Evolutionary conservation across 2,888 invertebrate species (phyloP).

Genomic region (Trichacis sp.): DNA sequence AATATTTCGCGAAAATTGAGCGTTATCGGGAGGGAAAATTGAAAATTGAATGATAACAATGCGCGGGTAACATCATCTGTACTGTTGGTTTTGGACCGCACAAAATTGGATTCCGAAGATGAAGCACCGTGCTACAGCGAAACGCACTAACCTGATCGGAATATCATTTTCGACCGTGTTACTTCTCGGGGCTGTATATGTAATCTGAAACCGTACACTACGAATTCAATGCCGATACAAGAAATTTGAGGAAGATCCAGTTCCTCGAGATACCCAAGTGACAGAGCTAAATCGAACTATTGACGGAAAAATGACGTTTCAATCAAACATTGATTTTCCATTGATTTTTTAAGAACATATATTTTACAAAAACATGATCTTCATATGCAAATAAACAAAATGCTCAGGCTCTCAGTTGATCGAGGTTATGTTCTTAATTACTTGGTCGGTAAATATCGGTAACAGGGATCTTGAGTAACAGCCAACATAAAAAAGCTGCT

Average conservation of each 20-base stretch:
- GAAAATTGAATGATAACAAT: conserved; percentile 4
- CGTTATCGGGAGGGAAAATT: background rate
- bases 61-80: background rate
- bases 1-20: background rate
- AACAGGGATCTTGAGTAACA: too few relatives aligned
- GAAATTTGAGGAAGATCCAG: background rate
- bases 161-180: conserved; percentile 4
- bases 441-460: too few relatives aligned
- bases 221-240: background rate
- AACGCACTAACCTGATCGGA: conserved; percentile 6
- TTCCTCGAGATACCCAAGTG: background rate
- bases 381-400: too few relatives aligned
- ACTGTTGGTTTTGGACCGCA: background rate
- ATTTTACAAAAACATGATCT: too few relatives aligned
- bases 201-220: background rate
- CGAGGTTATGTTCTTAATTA: too few relatives aligned
- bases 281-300: too few relatives aligned
- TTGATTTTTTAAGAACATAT: too few relatives aligned
- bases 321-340: too few relatives aligned
- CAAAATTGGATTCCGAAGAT: background rate
- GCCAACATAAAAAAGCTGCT: too few relatives aligned
- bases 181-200: background rate
- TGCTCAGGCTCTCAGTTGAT: too few relatives aligned
- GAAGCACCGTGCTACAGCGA: conserved; percentile 1
- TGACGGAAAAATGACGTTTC: too few relatives aligned